Base-by-base conservation (phyloP, 2,888 invertebrate species). In the Azorinus chamasolen region DNA sequence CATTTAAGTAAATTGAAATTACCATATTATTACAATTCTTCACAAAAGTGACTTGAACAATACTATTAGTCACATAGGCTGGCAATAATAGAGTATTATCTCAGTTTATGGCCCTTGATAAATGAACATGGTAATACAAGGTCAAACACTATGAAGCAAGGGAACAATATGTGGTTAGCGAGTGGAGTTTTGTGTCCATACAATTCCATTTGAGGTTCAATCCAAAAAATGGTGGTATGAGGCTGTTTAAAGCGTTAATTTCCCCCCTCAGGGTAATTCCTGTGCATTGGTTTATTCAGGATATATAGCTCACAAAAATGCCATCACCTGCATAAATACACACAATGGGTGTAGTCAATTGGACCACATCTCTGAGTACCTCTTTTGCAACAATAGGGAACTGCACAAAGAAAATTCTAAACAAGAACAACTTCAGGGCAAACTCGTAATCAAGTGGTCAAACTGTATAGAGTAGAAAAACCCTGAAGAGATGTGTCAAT, bases 101-200 rank as follows among this genome's bases (percentile, higher is more conserved):
- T 12, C 37, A 58, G 25, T 74, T 66, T 63, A 74, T 68, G 68
- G 61, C 32, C 68, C 74, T 59, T 71, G 63, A 71, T 63, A 58
- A 64, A 71, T 43, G 54, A 53, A 12, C 57, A 39, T 43, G n/a
- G 32, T 32, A 32, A 32, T 32, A 32, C 32, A 4, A 32, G 32
- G 32, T 32, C 32, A 32, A 32, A 32, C 32, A 32, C 32, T 32
- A 32, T 32, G 32, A 32, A 32, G 32, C 10, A 32, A 4, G 32
- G 32, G 32, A 10, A 32, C 32, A 32, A 32, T 32, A 32, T 10
- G 10, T 32, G 32, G 32, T 32, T 32, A 32, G 32, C 10, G 32
- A 32, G 5, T 32, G 10, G 4, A 10, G 32, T 32, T 32, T 32
- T 32, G 5, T 32, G 32, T 32, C 32, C 32, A 32, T 32, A 10